Conservation (phyloP, 1,140 invertebrate genomes). For the Cardiocondyla obscurior region DNA sequence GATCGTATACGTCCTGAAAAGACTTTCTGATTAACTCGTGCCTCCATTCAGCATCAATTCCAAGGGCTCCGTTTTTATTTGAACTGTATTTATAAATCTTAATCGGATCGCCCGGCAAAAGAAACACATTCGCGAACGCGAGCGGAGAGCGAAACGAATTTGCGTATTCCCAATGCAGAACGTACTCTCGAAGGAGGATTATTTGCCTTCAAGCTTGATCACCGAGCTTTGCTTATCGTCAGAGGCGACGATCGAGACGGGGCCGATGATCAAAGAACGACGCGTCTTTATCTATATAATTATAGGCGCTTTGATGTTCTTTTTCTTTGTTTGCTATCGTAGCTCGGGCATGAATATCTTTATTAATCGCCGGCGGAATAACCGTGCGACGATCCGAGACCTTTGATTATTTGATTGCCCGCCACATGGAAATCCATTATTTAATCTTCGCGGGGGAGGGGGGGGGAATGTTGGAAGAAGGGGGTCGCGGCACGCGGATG, state of each 20-base stretch:
- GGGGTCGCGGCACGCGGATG: background rate
- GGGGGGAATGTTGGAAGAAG: too few species aligned
- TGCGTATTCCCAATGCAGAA: slow-evolving; percentile 1
- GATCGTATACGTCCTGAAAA: too few species aligned
- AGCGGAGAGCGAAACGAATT: background rate
- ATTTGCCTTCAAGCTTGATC: slow-evolving; percentile 19
- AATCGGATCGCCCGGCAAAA: background rate
- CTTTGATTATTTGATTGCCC: slow-evolving; percentile 51
- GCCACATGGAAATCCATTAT: background rate
- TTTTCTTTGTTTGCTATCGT: background rate
- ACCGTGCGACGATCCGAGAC: background rate
- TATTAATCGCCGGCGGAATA: background rate
- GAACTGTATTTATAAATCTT: background rate
- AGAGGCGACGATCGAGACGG: slow-evolving; percentile 17
- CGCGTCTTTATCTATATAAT: slow-evolving; percentile 8
- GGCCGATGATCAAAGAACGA: slow-evolving; percentile 48
- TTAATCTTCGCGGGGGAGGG: background rate
- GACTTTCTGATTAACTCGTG: background rate
- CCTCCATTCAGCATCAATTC: background rate
- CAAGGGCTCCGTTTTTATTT: background rate
- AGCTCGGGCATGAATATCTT: background rate
- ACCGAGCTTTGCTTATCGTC: slow-evolving; percentile 50
- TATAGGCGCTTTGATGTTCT: slow-evolving; percentile 13
- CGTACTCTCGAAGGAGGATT: slow-evolving; percentile 12
- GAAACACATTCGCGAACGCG: background rate